Percentiles rank a stretch among this genome's conserved stretches.
Evolutionary conservation across 2,888 invertebrate species (phyloP).

Genomic region (Caenorhabditis sp.): DNA sequence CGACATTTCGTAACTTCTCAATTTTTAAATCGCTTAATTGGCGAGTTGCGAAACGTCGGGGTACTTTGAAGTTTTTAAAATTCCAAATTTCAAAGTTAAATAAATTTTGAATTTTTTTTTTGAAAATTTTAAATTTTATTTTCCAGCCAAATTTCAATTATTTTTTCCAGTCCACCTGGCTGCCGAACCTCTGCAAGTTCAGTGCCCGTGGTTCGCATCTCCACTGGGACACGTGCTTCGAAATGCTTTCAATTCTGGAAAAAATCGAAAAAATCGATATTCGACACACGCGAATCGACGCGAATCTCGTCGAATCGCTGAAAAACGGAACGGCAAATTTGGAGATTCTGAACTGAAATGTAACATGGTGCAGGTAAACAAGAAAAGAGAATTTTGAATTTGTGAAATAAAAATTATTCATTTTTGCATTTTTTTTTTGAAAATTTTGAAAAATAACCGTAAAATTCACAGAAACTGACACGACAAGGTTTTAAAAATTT

Average conservation of each 20-base stretch:
- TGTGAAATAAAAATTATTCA: no score
- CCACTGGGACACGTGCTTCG: constrained; percentile 30
- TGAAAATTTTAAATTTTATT: background rate
- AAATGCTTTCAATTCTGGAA: constrained; percentile 25
- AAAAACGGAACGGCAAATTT: background rate
- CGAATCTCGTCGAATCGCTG: constrained; percentile 12
- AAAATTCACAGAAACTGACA: constrained; percentile 30
- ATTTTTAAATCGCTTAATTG: no score
- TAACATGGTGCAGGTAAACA: no score
- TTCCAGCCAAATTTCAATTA: background rate
- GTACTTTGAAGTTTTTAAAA: no score
- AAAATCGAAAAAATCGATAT: constrained; percentile 25
- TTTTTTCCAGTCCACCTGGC: constrained; percentile 39
- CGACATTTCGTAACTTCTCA: no score
- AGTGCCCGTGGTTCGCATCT: constrained; percentile 20
- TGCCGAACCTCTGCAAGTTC: constrained; percentile 21
- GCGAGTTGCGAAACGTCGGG: no score
- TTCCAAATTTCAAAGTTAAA: background rate
- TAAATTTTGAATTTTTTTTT: background rate
- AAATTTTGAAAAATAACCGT: constrained; percentile 49
- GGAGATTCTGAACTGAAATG: background rate
- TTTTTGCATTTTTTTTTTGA: background rate
- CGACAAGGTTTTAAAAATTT: background rate
- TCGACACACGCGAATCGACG: constrained; percentile 10
- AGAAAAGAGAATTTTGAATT: background rate